Conservation (phyloP, 2,888 invertebrate species). For the Galerucella pusilla region DNA sequence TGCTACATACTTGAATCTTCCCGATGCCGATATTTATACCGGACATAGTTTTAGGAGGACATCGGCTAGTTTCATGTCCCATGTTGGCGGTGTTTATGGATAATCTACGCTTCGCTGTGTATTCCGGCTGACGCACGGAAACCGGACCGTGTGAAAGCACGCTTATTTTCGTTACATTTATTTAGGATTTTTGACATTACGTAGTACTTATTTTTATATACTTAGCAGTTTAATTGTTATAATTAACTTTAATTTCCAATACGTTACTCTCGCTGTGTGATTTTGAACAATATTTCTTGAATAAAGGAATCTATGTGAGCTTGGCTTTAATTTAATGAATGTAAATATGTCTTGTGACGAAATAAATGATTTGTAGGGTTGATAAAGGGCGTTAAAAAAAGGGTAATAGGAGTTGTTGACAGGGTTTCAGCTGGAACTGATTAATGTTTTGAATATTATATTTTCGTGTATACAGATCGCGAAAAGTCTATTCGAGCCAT, state of each 20-base stretch:
- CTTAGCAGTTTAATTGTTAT: neutral
- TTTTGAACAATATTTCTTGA: neutral
- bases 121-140: too few species aligned
- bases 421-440: too few species aligned
- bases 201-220: neutral
- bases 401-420: too few species aligned
- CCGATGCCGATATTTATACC: constrained; percentile 37
- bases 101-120: neutral
- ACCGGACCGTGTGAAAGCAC: too few species aligned
- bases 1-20: constrained; percentile 40
- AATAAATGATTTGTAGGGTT: too few species aligned
- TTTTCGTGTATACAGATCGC: neutral
- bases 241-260: too few species aligned
- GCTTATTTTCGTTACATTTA: neutral
- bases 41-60: constrained; percentile 37
- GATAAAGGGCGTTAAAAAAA: too few species aligned
- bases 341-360: too few species aligned
- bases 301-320: too few species aligned
- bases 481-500: too few species aligned
- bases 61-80: constrained; percentile 17
- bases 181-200: neutral
- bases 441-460: neutral
- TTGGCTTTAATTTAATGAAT: too few species aligned
- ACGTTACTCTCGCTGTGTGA: neutral
- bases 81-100: neutral